Evolutionary conservation across 1,140 invertebrate species (phyloP).

Genomic region (Conopomorpha cramerella): DNA sequence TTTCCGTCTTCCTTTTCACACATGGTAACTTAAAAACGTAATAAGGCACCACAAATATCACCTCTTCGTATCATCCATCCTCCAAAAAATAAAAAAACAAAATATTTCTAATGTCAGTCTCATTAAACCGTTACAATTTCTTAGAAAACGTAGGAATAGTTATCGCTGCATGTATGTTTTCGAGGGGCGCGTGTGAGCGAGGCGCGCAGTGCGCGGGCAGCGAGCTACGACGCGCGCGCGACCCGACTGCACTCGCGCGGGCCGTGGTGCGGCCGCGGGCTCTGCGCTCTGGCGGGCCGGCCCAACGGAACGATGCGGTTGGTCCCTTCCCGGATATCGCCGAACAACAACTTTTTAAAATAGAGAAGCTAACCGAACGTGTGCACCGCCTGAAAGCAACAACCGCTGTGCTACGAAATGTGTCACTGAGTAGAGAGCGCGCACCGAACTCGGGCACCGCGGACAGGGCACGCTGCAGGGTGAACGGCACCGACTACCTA

Average conservation of each 20-base stretch:
- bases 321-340: constrained; percentile 54
- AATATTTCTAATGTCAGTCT: not conserved
- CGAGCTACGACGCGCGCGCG: constrained; percentile 46
- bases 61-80: constrained; percentile 43
- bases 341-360: constrained; percentile 52
- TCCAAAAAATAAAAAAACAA: constrained; percentile 33
- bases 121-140: constrained; percentile 13
- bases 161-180: too few relatives aligned
- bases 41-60: constrained; percentile 48
- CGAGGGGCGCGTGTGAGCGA: constrained; percentile 30
- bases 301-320: constrained; percentile 33
- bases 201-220: constrained; percentile 40
- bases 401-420: constrained; percentile 43
- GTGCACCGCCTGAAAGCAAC: constrained; percentile 48
- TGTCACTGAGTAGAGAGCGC: constrained; percentile 28
- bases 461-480: constrained; percentile 9
- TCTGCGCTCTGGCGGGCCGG: too few relatives aligned
- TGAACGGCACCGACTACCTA: constrained; percentile 3
- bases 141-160: constrained; percentile 14
- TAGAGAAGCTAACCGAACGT: constrained; percentile 55
- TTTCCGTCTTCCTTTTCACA: constrained; percentile 55
- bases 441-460: constrained; percentile 9
- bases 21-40: constrained; percentile 43
- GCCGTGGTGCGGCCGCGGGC: constrained; percentile 25
- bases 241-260: constrained; percentile 48